Evolutionary conservation across 2,113 vertebrate species (phyloP).

Genomic region (Nymphicus hollandicus): DNA sequence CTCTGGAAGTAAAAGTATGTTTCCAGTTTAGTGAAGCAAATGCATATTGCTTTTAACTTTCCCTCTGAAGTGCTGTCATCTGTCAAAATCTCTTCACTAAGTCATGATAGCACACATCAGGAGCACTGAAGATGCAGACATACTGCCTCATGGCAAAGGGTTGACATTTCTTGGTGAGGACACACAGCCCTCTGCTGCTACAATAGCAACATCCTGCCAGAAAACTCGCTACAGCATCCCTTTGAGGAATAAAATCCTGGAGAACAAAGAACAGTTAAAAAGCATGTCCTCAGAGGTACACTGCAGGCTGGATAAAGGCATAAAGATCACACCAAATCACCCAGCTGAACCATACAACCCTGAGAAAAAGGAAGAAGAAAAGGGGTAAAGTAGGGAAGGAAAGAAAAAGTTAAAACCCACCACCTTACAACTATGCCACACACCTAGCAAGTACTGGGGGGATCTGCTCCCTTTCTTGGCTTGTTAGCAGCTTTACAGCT

Average conservation of each 20-base stretch:
- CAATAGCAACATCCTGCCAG: not conserved
- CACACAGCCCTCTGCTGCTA: not conserved
- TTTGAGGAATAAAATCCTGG: not conserved
- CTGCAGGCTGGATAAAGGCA: not conserved
- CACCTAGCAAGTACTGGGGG: not conserved
- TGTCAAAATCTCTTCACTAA: not conserved
- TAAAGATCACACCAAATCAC: not conserved
- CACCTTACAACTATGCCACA: not conserved
- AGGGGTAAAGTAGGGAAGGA: accelerated
- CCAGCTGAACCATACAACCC: not conserved
- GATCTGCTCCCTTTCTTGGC: not conserved
- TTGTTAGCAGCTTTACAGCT: not conserved
- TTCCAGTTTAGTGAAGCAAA: constrained; percentile 36
- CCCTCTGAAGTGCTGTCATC: not conserved
- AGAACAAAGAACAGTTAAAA: constrained; percentile 20
- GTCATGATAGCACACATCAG: not conserved
- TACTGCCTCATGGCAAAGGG: not conserved
- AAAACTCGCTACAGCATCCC: not conserved
- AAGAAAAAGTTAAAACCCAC: not conserved
- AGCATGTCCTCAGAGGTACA: not conserved
- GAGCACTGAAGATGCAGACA: not conserved
- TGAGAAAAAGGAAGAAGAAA: not conserved
- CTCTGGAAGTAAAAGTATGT: not conserved
- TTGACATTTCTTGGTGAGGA: constrained; percentile 6
- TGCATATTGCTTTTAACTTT: constrained; percentile 35